A percentile compares a stretch with the other conserved stretches of the same genome.
phyloP scores from a whole-genome alignment of 2,888 invertebrate genomes.

The Scaptomyza caliginosa region DNA sequence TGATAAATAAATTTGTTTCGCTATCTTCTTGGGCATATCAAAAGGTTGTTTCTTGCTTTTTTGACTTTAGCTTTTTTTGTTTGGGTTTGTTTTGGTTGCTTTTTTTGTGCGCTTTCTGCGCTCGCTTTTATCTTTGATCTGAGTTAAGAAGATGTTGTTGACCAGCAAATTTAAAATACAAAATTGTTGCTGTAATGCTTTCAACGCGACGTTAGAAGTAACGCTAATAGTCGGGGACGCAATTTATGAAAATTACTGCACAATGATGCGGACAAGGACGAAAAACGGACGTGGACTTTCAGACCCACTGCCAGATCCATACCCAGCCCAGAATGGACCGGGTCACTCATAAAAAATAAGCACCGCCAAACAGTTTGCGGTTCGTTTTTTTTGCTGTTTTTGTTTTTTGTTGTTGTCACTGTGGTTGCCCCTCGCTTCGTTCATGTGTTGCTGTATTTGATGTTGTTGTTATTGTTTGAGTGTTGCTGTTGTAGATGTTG shows the following conservation, averaged over 20 bases:
- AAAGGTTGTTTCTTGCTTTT: slow-evolving; percentile 22
- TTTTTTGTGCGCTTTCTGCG: slow-evolving; percentile 8
- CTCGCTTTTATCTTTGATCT: slow-evolving; percentile 42
- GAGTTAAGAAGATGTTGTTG: slow-evolving; percentile 21
- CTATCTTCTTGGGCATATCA: slow-evolving; percentile 42
- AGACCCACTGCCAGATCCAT: not conserved
- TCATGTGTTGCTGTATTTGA: slow-evolving; percentile 42
- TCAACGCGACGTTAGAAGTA: slow-evolving; percentile 70
- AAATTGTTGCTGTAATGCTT: slow-evolving; percentile 57
- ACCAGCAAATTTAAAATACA: slow-evolving; percentile 19
- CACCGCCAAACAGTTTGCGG: slow-evolving; percentile 57
- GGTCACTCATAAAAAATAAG: slow-evolving; percentile 60
- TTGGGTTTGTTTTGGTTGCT: not conserved
- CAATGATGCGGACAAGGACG: slow-evolving; percentile 65
- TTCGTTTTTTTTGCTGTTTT: slow-evolving; percentile 24
- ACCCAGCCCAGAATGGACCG: slow-evolving; percentile 18
- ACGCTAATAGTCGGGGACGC: slow-evolving; percentile 75
- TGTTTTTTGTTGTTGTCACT: slow-evolving; percentile 33
- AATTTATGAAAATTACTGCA: slow-evolving; percentile 80
- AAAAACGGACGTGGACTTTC: slow-evolving; percentile 39
- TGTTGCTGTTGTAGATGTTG: slow-evolving; percentile 50
- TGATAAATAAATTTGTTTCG: slow-evolving; percentile 69
- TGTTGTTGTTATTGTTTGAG: slow-evolving; percentile 22
- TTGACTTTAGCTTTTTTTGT: not conserved
- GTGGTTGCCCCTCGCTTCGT: slow-evolving; percentile 50